These are phyloP conservation scores for Drosophila truncata DNA, from an alignment of 1,140 invertebrate genomes.

Conservation along the genomic window DNA sequence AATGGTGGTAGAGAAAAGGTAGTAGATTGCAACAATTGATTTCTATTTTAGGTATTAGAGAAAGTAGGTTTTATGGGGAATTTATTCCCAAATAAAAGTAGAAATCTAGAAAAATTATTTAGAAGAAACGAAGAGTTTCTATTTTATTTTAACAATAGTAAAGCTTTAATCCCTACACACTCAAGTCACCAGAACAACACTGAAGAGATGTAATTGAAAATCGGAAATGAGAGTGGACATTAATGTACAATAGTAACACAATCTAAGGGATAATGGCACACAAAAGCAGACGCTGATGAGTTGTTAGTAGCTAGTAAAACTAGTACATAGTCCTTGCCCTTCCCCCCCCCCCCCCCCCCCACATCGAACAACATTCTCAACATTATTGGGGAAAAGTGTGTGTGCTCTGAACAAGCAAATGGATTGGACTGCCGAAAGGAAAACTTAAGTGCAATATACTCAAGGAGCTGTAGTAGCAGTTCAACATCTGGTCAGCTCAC, in stretches of 20 bases:
- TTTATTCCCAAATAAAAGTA: neutral
- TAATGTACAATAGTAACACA: slow-evolving; percentile 41
- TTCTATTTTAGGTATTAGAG: slow-evolving; percentile 25
- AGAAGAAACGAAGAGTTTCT: neutral
- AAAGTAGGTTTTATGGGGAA: slow-evolving; percentile 12
- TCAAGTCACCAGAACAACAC: neutral
- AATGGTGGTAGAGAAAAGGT: slow-evolving; percentile 12
- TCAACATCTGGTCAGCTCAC: slow-evolving; percentile 53
- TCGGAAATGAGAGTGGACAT: slow-evolving; percentile 31
- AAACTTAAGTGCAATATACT: slow-evolving; percentile 59
- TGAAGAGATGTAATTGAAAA: slow-evolving; percentile 2
- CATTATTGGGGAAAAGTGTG: slow-evolving; percentile 44
- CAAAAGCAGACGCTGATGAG: slow-evolving; percentile 44
- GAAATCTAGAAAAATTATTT: neutral
- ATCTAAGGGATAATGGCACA: slow-evolving; percentile 37
- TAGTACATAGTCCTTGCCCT: slow-evolving; percentile 19
- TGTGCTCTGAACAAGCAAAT: slow-evolving; percentile 46
- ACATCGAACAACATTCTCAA: slow-evolving; percentile 33
- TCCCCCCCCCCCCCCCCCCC: neutral
- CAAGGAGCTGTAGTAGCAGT: slow-evolving; percentile 55
- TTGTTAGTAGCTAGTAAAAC: slow-evolving; percentile 49
- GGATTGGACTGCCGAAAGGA: slow-evolving; percentile 26
- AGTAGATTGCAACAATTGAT: slow-evolving; percentile 43
- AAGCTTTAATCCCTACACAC: neutral
- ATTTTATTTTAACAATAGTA: neutral